Evolutionary conservation across 2,113 vertebrate genomes (phyloP).

Genomic region (Microtus montanus): DNA sequence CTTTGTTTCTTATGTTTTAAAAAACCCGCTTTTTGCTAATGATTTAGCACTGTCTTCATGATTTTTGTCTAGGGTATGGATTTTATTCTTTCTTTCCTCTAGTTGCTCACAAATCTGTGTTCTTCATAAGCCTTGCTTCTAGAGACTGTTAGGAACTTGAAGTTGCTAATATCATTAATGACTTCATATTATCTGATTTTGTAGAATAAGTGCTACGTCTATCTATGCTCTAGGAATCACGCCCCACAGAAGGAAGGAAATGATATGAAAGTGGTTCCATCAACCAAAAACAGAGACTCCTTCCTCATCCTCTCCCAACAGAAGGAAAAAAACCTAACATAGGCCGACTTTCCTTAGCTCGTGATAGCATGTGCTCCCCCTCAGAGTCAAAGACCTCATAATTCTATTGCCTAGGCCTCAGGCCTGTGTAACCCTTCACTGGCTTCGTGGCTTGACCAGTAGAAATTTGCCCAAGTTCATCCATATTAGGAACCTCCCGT

Average conservation of each 20-base stretch:
- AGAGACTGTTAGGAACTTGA: neutral
- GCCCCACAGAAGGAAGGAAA: constrained; percentile 31
- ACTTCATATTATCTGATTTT: constrained; percentile 15
- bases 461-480: neutral
- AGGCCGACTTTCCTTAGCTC: neutral
- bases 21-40: neutral
- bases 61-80: neutral
- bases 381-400: neutral
- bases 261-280: neutral
- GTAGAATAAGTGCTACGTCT: neutral
- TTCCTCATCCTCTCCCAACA: constrained; percentile 20
- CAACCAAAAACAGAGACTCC: neutral
- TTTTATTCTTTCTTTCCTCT: constrained; percentile 24
- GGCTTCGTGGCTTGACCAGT: neutral
- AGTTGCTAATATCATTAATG: neutral
- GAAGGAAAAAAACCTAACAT: constrained; percentile 7
- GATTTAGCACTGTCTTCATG: neutral
- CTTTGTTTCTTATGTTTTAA: neutral
- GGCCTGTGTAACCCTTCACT: neutral
- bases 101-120: neutral
- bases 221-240: neutral
- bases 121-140: constrained; percentile 34
- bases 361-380: constrained; percentile 3
- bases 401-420: neutral
- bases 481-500: constrained; percentile 23